Evolutionary conservation across 1,140 invertebrate species (phyloP), one percentile per base, ranked within the genome.

Genomic region (Platyura marginata): DNA sequence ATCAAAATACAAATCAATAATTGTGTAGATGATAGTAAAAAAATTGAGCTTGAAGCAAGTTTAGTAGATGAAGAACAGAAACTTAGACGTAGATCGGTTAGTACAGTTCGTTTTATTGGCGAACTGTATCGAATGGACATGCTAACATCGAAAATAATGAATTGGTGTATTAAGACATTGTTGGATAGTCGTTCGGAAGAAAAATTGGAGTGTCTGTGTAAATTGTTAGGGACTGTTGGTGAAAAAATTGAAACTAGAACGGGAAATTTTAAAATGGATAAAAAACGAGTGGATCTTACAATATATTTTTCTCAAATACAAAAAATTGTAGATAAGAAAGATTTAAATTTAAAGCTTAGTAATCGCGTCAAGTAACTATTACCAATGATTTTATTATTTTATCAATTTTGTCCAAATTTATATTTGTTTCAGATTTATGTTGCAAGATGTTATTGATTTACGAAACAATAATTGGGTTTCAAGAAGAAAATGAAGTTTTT

Each of bases 401-500:
- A 6, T 29, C 25, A 29, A n/a, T 15, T n/a, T 34, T n/a, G 13
- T 34, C 3, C 16, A 34, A n/a, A n/a, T 13, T 4, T 34, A 11
- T 34, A 3, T 11, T 34, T 3, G 13, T 34, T 4, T 34, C 6
- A 68, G 85, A n/a, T 95, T 95, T 58, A 92, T 93, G 85, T 64
- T 96, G 15, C 83, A 92, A 71, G 92, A 97, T 68, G 83, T 94
- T 0, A 83, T 94, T 44, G 91, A 96, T 55, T 66, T 96, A 43
- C 72, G 84, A 37, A 66, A 72, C 49, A 78, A 75, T 51, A 79
- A 78, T 45, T 97, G 92, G 92, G 70, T 89, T 21, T 81, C 85
- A n/a, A n/a, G n/a, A n/a, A n/a, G n/a, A n/a, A n/a, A n/a, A n/a
- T n/a, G n/a, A n/a, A n/a, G n/a, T n/a, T n/a, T n/a, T n/a, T n/a